Evolutionary conservation across 1,140 invertebrate species (phyloP), one percentile per base, ranked within the genome.

Genomic region (Leptopilina clavipes): DNA sequence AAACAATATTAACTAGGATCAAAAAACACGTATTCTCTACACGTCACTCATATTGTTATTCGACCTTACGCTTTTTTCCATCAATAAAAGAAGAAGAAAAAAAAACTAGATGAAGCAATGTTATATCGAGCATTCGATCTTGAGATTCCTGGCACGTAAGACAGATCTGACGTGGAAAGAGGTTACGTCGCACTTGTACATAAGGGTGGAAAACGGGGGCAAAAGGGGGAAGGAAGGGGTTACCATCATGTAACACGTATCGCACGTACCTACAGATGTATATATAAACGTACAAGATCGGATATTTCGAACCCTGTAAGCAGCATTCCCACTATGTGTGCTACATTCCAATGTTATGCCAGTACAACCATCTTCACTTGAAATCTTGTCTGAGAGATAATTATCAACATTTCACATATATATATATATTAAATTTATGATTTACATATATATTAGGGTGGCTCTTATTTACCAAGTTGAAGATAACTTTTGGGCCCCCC

Each of bases 141-240:
- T 31, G 22, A 65, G 56, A 65, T 65, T 37, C 56, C 11, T 12
- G 7, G 56, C 56, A 65, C 56, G 56, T 65, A 31, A 31, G 22
- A 65, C 56, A 65, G 54, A 59, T 59, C 54, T 25, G 54, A 59
- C 54, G 19, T 22, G 54, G 54, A 59, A 59, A 59, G 54, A 59
- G 54, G 54, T 59, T 59, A 59, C 54, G 54, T 59, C 54, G 54
- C 54, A 59, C 22, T 59, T 59, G 54, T 59, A 59, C 54, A 59
- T 31, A 31, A 19, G 54, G 19, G 54, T 14, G 5, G 25, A 31
- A 31, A 31, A n/a, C n/a, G n/a, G 25, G 25, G 25, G 25, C 1
- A 31, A 31, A 31, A 31, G 25, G 37, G 37, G 37, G 8, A 8
- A 9, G 37, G n/a, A n/a, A n/a, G n/a, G n/a, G n/a, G 3, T 40